Base-by-base conservation (phyloP, 2,888 invertebrate species). In the Nebria brevicollis region DNA sequence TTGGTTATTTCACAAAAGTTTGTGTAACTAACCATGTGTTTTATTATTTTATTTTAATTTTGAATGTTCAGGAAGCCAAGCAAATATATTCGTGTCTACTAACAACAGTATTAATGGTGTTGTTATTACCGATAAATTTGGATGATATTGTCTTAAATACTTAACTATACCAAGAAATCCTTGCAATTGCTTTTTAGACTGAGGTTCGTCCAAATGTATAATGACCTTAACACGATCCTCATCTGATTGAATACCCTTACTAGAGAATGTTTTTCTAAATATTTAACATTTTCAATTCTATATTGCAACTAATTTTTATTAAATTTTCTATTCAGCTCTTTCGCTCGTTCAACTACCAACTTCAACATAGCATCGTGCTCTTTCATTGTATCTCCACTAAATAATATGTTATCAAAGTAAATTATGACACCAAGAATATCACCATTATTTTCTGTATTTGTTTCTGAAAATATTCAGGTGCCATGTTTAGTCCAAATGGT, bases 401-500 rank as follows among this genome's bases (percentile, higher is more conserved):
- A n/a, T n/a, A n/a, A n/a, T n/a, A 66, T 6, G 20, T 66, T 41
- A 15, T 64, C 43, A 34, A 34, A 42, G 20, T 74, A n/a, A 34
- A 74, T 43, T 11, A 42, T 76, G 10, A 41, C 65, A 10, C 34
- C 34, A 11, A 5, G 25, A 34, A 65, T 66, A 25, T 76, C n/a
- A n/a, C n/a, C n/a, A n/a, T n/a, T n/a, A n/a, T n/a, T n/a, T n/a
- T n/a, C n/a, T 20, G 20, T 20, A 20, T 20, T 1, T 1, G 20
- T 20, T 20, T 15, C 26, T 65, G 66, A 66, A 66, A 66, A 65
- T 13, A 3, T 26, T 65, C 26, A 65, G 41, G 66, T 65, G 75
- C 75, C 20, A 43, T 64, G 4, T 65, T 13, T 7, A 65, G 20
- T 11, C 76, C 65, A 76, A 76, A 76, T 10, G 73, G 73, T 10